A percentile compares a stretch with the other conserved stretches of the same genome.
Conservation (phyloP, 2,113 vertebrate genomes). For the Melierax canorus region DNA sequence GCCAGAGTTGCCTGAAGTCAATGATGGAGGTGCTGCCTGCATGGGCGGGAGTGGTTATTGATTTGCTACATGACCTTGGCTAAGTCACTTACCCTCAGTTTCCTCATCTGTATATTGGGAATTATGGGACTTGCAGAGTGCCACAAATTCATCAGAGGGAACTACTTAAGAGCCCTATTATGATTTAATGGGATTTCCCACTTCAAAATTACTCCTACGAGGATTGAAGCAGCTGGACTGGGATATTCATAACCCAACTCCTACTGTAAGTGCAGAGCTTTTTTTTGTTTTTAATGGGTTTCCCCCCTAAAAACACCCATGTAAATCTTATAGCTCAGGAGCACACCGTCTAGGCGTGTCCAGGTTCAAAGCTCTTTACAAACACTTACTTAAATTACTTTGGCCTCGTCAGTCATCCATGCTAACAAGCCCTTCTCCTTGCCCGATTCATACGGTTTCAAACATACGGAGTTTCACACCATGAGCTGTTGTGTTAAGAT, state of each 20-base stretch:
- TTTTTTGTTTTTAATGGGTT: neutral
- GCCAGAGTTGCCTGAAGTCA: neutral
- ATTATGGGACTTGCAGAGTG: slow-evolving; percentile 30
- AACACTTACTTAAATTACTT: neutral
- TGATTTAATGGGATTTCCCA: slow-evolving; percentile 53
- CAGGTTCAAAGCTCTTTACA: neutral
- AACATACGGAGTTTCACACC: neutral
- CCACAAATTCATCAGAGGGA: slow-evolving; percentile 28
- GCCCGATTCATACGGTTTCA: neutral
- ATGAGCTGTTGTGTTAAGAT: neutral
- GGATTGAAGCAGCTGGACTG: neutral
- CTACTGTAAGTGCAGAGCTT: neutral
- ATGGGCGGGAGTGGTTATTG: neutral
- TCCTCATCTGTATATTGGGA: slow-evolving; percentile 30
- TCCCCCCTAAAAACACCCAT: neutral
- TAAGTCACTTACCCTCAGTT: slow-evolving; percentile 50
- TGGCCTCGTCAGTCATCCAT: neutral
- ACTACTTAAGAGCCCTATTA: slow-evolving; percentile 36
- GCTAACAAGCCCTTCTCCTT: neutral
- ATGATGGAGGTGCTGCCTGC: neutral
- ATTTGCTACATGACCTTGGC: neutral
- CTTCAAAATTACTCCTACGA: neutral
- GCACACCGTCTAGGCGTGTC: neutral
- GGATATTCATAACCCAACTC: neutral
- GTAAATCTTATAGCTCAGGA: neutral